phyloP scores from a whole-genome alignment of 2,113 vertebrate species.

The Formicarius rufipectus region DNA sequence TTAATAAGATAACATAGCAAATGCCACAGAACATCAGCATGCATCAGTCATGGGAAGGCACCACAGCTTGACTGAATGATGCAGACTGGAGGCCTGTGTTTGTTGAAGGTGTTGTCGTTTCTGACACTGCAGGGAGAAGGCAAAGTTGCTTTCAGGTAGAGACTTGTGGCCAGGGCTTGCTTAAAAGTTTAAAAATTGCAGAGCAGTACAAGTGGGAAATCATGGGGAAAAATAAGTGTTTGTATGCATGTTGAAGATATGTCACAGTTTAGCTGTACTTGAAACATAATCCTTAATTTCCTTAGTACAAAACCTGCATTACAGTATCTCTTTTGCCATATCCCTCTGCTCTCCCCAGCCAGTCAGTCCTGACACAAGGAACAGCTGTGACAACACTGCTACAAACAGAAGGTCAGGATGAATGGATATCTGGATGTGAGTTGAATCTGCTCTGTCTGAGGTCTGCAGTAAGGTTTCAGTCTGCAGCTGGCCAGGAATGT shows the following conservation, averaged over 20 bases:
- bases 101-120: not conserved
- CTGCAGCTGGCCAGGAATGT: not conserved
- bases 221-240: not conserved
- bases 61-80: accelerated
- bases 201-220: not conserved
- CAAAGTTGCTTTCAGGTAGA: not conserved
- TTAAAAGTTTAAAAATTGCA: not conserved
- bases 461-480: not conserved
- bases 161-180: not conserved
- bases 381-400: conserved; percentile 5
- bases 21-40: not conserved
- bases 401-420: not conserved
- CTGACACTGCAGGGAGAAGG: not conserved
- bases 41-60: not conserved
- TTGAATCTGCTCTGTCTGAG: not conserved
- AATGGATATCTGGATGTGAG: not conserved
- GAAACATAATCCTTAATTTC: not conserved
- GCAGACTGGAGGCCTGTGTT: not conserved
- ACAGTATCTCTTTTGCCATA: not conserved
- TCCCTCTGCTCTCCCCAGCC: not conserved
- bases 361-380: not conserved
- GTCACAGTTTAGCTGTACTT: not conserved
- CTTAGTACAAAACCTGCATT: not conserved
- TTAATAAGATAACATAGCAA: not conserved
- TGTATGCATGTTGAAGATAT: accelerated